Evolutionary conservation across 2,113 vertebrate genomes (phyloP).

Genomic region (Platanista minor): DNA sequence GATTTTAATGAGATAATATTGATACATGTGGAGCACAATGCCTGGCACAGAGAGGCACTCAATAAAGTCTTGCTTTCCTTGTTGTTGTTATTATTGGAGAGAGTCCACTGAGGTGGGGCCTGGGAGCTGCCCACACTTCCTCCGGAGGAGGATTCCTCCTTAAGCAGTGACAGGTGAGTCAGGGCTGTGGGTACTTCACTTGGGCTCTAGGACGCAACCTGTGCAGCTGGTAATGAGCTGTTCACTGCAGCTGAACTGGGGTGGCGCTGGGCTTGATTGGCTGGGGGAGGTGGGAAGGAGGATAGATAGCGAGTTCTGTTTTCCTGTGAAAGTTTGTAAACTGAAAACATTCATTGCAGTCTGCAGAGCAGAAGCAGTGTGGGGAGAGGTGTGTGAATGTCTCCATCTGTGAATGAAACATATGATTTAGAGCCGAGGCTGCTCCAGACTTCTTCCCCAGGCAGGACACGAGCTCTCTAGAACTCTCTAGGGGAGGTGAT

Average conservation of each 20-base stretch:
- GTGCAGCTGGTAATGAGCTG: not conserved
- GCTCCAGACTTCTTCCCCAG: not conserved
- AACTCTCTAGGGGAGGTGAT: not conserved
- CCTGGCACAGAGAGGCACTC: not conserved
- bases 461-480: not conserved
- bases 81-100: not conserved
- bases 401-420: not conserved
- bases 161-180: constrained; percentile 12
- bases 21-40: not conserved
- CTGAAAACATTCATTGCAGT: not conserved
- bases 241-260: not conserved
- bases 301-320: not conserved
- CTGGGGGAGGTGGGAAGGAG: not conserved
- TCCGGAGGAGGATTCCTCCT: not conserved
- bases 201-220: not conserved
- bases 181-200: not conserved
- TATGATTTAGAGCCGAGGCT: not conserved
- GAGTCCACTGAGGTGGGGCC: not conserved
- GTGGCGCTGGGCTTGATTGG: not conserved
- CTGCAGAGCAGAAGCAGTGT: not conserved
- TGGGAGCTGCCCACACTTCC: not conserved
- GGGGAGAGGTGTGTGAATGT: not conserved
- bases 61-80: not conserved
- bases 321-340: constrained; percentile 30
- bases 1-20: not conserved